A percentile compares a stretch with the other conserved stretches of the same genome.
phyloP scores from a whole-genome alignment of 2,888 invertebrate species.

The Desoria tigrina region DNA sequence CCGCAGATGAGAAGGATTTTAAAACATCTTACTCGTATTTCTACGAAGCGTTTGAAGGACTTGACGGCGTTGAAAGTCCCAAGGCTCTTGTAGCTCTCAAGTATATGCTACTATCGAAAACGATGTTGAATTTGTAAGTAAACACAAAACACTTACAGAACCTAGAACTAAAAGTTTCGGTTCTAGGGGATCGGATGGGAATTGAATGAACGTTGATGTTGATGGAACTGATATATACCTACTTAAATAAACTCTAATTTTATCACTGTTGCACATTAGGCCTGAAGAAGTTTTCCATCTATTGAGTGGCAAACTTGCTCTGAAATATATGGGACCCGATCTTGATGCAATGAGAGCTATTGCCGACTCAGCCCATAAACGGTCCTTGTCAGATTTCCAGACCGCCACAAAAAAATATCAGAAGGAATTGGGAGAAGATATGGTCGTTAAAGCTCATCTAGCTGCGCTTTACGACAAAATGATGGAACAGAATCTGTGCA shows the following conservation, averaged over 20 bases:
- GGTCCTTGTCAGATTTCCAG: slow-evolving; percentile 96
- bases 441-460: slow-evolving; percentile 89
- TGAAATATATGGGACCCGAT: slow-evolving; percentile 93
- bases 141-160: too few species aligned
- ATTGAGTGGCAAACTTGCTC: slow-evolving; percentile 92
- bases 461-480: slow-evolving; percentile 96
- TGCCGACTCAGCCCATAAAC: slow-evolving; percentile 91
- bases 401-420: slow-evolving; percentile 79
- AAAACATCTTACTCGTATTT: slow-evolving; percentile 99
- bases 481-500: slow-evolving; percentile 97
- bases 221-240: too few species aligned
- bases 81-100: slow-evolving; percentile 95
- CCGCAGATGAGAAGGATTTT: slow-evolving; percentile 99
- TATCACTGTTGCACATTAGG: too few species aligned
- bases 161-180: too few species aligned
- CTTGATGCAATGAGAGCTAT: slow-evolving; percentile 98
- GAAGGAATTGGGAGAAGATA: slow-evolving; percentile 88
- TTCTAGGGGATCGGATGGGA: too few species aligned
- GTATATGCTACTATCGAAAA: slow-evolving; percentile 98
- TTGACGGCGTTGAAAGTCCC: slow-evolving; percentile 88
- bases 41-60: slow-evolving; percentile 99
- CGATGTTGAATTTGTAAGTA: slow-evolving; percentile 78
- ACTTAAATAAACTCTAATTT: too few species aligned
- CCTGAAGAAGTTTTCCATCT: slow-evolving; percentile 95
- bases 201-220: too few species aligned